phyloP scores from a whole-genome alignment of 2,797 vertebrate species.

The Sebastes hopkinsi region DNA sequence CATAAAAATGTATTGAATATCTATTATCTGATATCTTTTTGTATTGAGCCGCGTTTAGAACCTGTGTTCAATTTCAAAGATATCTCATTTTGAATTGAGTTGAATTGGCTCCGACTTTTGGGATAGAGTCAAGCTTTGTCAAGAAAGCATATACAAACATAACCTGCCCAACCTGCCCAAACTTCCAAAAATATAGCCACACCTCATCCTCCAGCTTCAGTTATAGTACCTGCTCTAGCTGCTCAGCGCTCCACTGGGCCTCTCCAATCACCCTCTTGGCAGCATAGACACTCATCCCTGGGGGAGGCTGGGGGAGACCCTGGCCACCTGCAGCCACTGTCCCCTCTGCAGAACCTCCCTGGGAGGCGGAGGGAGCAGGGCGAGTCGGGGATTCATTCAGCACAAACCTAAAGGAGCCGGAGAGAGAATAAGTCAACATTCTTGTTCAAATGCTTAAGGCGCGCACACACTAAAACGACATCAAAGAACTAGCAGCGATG shows the following conservation, averaged over 20 bases:
- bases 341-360: slow-evolving; percentile 82
- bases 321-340: slow-evolving; percentile 69
- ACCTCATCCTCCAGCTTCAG: background rate
- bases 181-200: background rate
- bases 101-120: background rate
- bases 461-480: no score
- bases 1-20: background rate
- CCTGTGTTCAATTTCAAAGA: background rate
- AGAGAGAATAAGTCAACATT: background rate
- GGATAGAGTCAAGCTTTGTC: background rate
- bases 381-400: slow-evolving; percentile 94
- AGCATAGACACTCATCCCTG: slow-evolving; percentile 97
- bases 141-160: background rate
- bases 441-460: background rate
- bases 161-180: background rate
- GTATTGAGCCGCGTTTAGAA: background rate
- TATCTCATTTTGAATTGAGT: background rate
- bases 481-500: no score
- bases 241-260: slow-evolving; percentile 94
- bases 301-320: slow-evolving; percentile 94
- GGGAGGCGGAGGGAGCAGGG: slow-evolving; percentile 86
- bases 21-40: background rate
- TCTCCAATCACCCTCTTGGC: slow-evolving; percentile 97
- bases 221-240: slow-evolving; percentile 91
- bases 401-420: slow-evolving; percentile 87